phyloP scores from a whole-genome alignment of 1,140 invertebrate genomes.

The Xylocopa sonorina region DNA sequence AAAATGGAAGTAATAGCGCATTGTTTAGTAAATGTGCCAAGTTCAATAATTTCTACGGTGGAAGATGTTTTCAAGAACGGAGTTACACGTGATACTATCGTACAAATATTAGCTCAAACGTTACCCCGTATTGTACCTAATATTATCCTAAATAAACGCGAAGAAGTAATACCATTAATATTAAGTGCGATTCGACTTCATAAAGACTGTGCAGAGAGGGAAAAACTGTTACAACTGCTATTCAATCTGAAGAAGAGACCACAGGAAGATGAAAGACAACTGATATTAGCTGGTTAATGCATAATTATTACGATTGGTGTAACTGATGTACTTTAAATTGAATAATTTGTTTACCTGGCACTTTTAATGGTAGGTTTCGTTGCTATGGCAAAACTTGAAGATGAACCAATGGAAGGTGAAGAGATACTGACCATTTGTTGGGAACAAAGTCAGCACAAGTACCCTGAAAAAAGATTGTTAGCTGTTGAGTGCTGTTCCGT shows the following conservation, averaged over 20 bases:
- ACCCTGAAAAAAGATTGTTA: constrained; percentile 86
- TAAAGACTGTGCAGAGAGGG: constrained; percentile 83
- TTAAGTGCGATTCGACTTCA: constrained; percentile 86
- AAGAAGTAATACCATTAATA: constrained; percentile 89
- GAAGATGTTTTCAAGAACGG: constrained; percentile 78
- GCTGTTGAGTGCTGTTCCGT: constrained; percentile 88
- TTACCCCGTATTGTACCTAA: constrained; percentile 87
- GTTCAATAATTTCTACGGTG: constrained; percentile 70
- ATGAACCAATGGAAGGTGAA: constrained; percentile 84
- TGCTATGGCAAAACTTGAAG: constrained; percentile 84
- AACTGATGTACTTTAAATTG: constrained; percentile 12
- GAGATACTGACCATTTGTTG: constrained; percentile 90
- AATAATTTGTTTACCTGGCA: constrained; percentile 24
- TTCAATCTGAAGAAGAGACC: constrained; percentile 91
- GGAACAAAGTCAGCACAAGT: constrained; percentile 90
- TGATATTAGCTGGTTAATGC: constrained; percentile 85
- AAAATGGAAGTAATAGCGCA: constrained; percentile 81
- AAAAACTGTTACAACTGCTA: constrained; percentile 86
- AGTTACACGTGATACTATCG: constrained; percentile 76
- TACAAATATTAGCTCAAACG: constrained; percentile 80
- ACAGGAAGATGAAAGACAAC: constrained; percentile 86
- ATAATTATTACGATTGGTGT: constrained; percentile 1
- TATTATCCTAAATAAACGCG: constrained; percentile 87
- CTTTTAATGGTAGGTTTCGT: constrained; percentile 81
- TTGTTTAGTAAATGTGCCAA: constrained; percentile 77